Evolutionary conservation across 2,888 invertebrate species (phyloP).

Genomic region (Agrochola macilenta): DNA sequence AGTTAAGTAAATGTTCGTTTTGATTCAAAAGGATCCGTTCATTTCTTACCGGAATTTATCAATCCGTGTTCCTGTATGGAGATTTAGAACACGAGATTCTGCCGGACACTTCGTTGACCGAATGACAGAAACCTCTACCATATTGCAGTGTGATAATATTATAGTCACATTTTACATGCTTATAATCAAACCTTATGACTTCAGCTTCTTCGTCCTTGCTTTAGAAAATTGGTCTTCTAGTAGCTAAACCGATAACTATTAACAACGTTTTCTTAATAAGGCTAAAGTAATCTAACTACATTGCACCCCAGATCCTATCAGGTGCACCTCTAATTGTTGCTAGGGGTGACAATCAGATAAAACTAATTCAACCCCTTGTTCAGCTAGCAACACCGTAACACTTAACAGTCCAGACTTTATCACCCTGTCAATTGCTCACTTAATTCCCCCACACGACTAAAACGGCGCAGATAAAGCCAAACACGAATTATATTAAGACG

Average conservation of each 20-base stretch:
- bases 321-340: not conserved
- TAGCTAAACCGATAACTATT: not conserved
- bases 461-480: conserved; percentile 51
- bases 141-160: not conserved
- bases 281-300: not conserved
- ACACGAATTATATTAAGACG: conserved; percentile 60
- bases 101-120: no score
- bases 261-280: not conserved
- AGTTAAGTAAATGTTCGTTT: not conserved
- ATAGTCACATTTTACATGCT: not conserved
- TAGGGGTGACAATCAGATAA: conserved; percentile 2
- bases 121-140: no score
- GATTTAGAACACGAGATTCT: not conserved
- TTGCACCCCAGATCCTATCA: conserved; percentile 1
- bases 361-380: conserved; percentile 5
- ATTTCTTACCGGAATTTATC: no score
- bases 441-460: conserved; percentile 37
- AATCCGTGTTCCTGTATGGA: not conserved
- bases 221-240: not conserved
- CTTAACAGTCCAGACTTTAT: conserved; percentile 37
- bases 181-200: not conserved
- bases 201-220: not conserved
- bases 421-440: conserved; percentile 38
- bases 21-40: not conserved
- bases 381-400: conserved; percentile 6